Evolutionary conservation across 2,113 vertebrate species (phyloP).

Genomic region (Hiodon tergisus): DNA sequence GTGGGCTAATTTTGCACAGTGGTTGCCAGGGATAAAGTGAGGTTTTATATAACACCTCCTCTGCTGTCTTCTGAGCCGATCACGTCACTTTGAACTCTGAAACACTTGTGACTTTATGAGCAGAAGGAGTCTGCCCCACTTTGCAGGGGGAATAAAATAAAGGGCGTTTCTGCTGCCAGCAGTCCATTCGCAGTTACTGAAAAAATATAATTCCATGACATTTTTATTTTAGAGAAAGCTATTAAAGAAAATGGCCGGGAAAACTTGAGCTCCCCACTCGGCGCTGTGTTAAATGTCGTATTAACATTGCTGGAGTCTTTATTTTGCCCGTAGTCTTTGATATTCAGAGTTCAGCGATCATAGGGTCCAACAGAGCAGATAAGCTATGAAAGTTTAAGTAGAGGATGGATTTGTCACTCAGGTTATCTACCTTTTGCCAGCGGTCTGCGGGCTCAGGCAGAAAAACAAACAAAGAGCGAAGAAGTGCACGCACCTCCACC

Average conservation of each 20-base stretch:
- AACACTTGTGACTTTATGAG: background rate
- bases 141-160: background rate
- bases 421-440: constrained; percentile 1
- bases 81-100: background rate
- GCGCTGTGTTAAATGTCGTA: constrained; percentile 13
- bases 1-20: background rate
- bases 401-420: background rate
- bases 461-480: background rate
- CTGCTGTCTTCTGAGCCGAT: background rate
- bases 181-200: constrained; percentile 30
- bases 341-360: background rate
- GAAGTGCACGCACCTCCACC: background rate
- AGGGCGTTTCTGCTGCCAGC: constrained; percentile 21
- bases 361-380: background rate
- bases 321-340: constrained; percentile 17
- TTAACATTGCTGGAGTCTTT: constrained; percentile 25
- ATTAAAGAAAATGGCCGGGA: constrained; percentile 28
- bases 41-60: background rate
- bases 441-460: background rate
- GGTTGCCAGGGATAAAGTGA: background rate
- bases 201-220: constrained; percentile 27
- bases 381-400: background rate
- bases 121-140: constrained; percentile 16
- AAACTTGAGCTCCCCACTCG: constrained; percentile 6
- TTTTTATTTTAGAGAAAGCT: background rate